Evolutionary conservation across 2,797 vertebrate species (phyloP).

Genomic region (Decapterus maruadsi): DNA sequence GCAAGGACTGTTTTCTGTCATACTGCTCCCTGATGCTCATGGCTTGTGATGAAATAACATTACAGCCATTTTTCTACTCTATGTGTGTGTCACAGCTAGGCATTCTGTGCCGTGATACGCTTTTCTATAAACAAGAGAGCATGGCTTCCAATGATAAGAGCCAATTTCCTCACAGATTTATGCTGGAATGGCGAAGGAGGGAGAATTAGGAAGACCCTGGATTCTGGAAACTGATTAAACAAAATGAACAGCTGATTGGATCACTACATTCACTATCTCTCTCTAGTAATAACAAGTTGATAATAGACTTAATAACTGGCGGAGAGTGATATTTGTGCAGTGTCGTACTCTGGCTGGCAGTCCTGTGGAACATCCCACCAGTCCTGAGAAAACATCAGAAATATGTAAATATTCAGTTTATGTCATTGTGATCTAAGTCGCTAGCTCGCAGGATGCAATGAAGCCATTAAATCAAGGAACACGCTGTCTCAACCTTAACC

Average conservation of each 20-base stretch:
- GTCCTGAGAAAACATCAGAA: slow-evolving; percentile 31
- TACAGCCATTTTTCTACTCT: background rate
- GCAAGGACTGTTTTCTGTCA: background rate
- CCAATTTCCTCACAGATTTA: background rate
- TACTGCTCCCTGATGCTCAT: slow-evolving; percentile 8
- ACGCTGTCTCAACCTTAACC: slow-evolving; percentile 73
- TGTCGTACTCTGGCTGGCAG: slow-evolving; percentile 2
- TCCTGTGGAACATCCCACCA: background rate
- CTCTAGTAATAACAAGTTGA: background rate
- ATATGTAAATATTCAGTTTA: slow-evolving; percentile 61
- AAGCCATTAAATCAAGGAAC: slow-evolving; percentile 73
- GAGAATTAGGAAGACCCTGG: background rate
- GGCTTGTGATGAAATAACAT: background rate
- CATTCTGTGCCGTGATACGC: background rate
- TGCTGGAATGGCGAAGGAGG: background rate
- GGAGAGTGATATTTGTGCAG: slow-evolving; percentile 8
- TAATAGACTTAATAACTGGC: background rate
- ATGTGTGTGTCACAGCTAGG: background rate
- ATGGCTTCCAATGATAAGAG: background rate
- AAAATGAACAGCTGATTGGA: background rate
- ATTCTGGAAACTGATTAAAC: background rate
- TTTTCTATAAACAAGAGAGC: background rate
- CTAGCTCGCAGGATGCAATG: slow-evolving; percentile 56
- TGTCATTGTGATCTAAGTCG: slow-evolving; percentile 44
- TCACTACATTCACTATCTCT: background rate